phyloP scores from a whole-genome alignment of 2,888 invertebrate genomes.

The Zelleria hepariella region DNA sequence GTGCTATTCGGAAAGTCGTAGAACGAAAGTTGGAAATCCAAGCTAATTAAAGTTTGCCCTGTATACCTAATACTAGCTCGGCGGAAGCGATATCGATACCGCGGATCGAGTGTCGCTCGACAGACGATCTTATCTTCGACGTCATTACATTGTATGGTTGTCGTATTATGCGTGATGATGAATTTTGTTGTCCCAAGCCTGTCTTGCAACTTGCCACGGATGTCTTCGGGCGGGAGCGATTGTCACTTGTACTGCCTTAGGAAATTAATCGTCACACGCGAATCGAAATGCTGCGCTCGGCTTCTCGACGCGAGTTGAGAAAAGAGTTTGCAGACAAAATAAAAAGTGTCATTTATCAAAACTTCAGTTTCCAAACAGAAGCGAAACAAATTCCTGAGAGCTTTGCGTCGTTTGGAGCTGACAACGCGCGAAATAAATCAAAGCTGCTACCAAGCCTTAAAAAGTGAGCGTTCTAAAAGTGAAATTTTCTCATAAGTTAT shows the following conservation, averaged over 20 bases:
- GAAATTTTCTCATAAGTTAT: background rate
- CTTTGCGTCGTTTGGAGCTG: background rate
- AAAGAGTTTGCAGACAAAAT: background rate
- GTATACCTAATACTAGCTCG: background rate
- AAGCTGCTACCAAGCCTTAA: too few species aligned
- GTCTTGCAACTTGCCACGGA: too few species aligned
- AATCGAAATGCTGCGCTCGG: background rate
- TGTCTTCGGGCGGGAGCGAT: background rate
- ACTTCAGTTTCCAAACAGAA: background rate
- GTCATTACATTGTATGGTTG: background rate
- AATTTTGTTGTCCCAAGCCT: too few species aligned
- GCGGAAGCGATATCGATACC: conserved; percentile 2
- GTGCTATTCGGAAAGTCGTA: too few species aligned
- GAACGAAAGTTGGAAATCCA: too few species aligned
- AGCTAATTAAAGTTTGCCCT: too few species aligned
- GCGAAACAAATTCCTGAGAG: background rate
- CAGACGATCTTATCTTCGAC: background rate
- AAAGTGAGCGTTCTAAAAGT: background rate
- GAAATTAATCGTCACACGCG: background rate
- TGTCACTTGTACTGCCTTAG: background rate
- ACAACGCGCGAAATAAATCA: background rate
- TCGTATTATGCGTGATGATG: too few species aligned
- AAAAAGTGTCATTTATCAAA: background rate
- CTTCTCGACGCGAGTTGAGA: background rate
- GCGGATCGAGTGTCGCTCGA: background rate